Evolutionary conservation across 2,888 invertebrate genomes (phyloP).

Genomic region (Pollenia griseotomentosa): DNA sequence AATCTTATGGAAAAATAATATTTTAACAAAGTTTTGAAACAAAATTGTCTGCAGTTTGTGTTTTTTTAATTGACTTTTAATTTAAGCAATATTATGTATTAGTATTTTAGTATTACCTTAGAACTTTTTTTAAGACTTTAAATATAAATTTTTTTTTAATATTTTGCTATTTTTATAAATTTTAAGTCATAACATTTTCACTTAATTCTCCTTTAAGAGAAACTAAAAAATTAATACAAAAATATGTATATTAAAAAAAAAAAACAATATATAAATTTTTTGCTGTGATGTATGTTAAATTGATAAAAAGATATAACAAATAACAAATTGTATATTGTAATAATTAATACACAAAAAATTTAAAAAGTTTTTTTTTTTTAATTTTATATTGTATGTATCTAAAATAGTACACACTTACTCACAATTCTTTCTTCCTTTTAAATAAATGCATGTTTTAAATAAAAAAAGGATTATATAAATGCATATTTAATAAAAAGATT

Average conservation of each 20-base stretch:
- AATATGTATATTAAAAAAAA: slow-evolving; percentile 71
- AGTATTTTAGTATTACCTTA: neutral
- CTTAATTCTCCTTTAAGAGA: slow-evolving; percentile 48
- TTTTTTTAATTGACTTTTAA: slow-evolving; percentile 19
- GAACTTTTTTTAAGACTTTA: neutral
- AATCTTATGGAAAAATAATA: slow-evolving; percentile 42
- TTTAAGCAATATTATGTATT: slow-evolving; percentile 3
- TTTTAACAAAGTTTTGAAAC: slow-evolving; percentile 32
- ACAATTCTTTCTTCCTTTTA: slow-evolving; percentile 53
- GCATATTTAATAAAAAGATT: slow-evolving; percentile 17
- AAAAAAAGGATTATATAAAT: slow-evolving; percentile 30
- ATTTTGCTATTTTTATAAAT: slow-evolving; percentile 1
- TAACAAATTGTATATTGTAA: slow-evolving; percentile 73
- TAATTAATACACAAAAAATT: slow-evolving; percentile 60
- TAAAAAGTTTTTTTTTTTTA: slow-evolving; percentile 13
- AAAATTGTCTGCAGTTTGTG: slow-evolving; percentile 10
- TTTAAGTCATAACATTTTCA: slow-evolving; percentile 36
- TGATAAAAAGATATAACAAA: slow-evolving; percentile 77
- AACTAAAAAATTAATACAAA: slow-evolving; percentile 62
- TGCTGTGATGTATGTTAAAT: slow-evolving; percentile 84
- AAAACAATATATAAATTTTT: slow-evolving; percentile 81
- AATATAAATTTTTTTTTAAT: neutral
- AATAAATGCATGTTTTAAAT: slow-evolving; percentile 60
- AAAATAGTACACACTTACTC: slow-evolving; percentile 41
- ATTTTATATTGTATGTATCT: slow-evolving; percentile 21